Conservation (phyloP, 1,140 invertebrate species). For the Idris sp. region DNA sequence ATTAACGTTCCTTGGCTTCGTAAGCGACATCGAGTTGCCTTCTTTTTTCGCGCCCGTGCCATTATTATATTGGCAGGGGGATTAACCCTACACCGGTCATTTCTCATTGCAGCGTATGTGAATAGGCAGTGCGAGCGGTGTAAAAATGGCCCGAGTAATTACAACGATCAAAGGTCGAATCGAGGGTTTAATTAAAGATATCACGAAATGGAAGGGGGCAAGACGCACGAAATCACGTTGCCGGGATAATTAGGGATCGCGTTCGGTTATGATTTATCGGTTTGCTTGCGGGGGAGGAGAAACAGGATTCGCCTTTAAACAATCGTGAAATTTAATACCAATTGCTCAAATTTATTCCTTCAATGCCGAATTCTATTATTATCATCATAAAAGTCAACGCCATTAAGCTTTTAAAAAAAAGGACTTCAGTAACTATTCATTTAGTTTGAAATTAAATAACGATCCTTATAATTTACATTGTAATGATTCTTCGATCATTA, state of each 20-base stretch:
- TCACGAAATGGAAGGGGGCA: conserved; percentile 38
- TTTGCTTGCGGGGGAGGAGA: conserved; percentile 45
- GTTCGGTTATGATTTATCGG: conserved; percentile 61
- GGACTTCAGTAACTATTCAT: too few relatives aligned
- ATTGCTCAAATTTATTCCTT: too few relatives aligned
- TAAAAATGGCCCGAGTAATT: conserved; percentile 43
- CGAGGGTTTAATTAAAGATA: conserved; percentile 46
- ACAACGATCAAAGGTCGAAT: conserved; percentile 46
- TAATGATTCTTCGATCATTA: too few relatives aligned
- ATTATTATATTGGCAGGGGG: conserved; percentile 21
- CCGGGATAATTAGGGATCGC: conserved; percentile 34
- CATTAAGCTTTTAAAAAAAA: too few relatives aligned
- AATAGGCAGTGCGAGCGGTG: too few relatives aligned
- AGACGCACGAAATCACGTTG: conserved; percentile 43
- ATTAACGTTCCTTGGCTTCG: conserved; percentile 29
- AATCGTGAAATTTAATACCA: too few relatives aligned
- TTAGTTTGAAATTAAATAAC: too few relatives aligned
- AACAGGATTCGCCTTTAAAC: conserved; percentile 67
- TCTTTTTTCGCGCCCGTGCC: conserved; percentile 28
- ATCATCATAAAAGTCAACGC: too few relatives aligned
- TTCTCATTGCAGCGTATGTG: conserved; percentile 34
- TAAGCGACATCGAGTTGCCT: background rate
- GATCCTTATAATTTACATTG: too few relatives aligned
- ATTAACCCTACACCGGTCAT: conserved; percentile 17
- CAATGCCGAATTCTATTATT: too few relatives aligned